Evolutionary conservation across 2,113 vertebrate species (phyloP).

Genomic region (Percina caprodes): DNA sequence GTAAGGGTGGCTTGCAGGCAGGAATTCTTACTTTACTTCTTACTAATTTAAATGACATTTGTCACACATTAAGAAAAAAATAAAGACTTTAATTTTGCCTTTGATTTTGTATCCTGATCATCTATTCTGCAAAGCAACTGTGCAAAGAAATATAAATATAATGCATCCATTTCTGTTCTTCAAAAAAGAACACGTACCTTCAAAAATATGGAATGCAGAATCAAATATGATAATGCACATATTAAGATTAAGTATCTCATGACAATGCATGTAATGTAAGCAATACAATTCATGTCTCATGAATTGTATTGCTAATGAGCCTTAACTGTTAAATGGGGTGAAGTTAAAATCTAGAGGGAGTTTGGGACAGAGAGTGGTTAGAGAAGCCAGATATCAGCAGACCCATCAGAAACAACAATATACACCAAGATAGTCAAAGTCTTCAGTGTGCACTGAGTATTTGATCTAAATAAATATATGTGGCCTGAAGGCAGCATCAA

Average conservation of each 20-base stretch:
- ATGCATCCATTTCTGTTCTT: not conserved
- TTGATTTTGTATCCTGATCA: not conserved
- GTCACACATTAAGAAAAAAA: not conserved
- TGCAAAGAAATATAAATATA: not conserved
- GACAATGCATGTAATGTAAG: too few relatives aligned
- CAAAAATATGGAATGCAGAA: not conserved
- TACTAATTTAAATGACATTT: not conserved
- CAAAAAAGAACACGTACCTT: not conserved
- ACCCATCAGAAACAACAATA: not conserved
- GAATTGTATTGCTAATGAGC: not conserved
- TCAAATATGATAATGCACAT: conserved; percentile 5
- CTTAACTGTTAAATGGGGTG: not conserved
- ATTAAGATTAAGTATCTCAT: not conserved
- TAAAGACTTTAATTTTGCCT: not conserved
- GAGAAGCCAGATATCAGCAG: not conserved
- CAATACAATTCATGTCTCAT: too few relatives aligned
- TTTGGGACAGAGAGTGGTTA: not conserved
- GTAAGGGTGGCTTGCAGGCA: not conserved
- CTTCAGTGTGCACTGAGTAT: not conserved
- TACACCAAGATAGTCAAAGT: not conserved
- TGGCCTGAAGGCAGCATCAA: not conserved
- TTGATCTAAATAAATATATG: not conserved
- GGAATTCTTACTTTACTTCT: not conserved
- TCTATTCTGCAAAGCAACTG: not conserved
- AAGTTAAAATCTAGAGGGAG: not conserved